Base-by-base conservation (phyloP, 1,140 invertebrate species). In the Hypsibius dujardini region DNA sequence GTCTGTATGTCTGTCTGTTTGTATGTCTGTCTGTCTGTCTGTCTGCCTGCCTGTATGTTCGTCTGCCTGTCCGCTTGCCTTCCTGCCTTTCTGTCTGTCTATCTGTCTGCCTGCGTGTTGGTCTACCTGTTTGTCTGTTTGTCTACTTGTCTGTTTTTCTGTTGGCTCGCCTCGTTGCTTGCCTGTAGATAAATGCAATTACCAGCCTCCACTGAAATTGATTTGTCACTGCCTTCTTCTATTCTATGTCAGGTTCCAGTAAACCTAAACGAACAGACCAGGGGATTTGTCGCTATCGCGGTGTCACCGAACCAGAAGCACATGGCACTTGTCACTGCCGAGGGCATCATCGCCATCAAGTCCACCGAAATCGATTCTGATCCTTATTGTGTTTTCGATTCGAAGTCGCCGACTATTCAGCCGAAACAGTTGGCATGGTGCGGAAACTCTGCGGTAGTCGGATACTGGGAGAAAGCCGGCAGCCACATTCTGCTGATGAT, bases 371-470 rank as follows among this genome's bases (percentile, higher is more conserved):
- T 45, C 12, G 62, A 45, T 45, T 7, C 12, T 0, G 12, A 7
- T 12, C 12, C 42, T 3, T 12, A 7, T 0, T 67, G 62, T 45
- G 12, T 15, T 7, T 67, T 67, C 42, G 62, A 67, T 45, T 12
- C 62, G 62, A 45, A 45, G 12, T 67, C 12, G 12, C 62, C 62
- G 62, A 42, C 12, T 42, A 45, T 7, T 12, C 62, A 12, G 62
- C 62, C 62, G 12, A 12, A 67, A 42, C 62, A 67, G 62, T 3
- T 67, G 62, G 62, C 1, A 72, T 90, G 89, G 89, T 92, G 90
- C 82, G 90, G 89, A 1, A 87, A 85, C 46, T 87, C 89, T 79
- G 89, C 90, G 0, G 86, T 94, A 15, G 85, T 90, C 45, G 85
- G 85, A 1, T 85, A 87, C 75, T 91, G 88, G 86, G 87, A 87